Evolutionary conservation across 92 coral and sea anemone genomes (phyloP).

Genomic region (Zoanthus sansibaricus): DNA sequence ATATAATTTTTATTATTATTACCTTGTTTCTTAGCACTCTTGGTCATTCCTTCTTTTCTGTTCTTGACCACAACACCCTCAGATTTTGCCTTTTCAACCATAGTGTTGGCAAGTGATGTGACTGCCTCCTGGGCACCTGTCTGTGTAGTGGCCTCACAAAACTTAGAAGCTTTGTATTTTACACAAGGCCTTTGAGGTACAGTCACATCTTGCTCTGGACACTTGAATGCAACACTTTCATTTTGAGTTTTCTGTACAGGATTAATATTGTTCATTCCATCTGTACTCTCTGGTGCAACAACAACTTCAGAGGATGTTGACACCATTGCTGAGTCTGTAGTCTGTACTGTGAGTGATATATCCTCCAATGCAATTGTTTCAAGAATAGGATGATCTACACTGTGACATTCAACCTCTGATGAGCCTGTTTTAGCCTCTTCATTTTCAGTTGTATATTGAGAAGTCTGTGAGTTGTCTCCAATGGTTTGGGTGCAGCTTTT

Average conservation of each 20-base stretch:
- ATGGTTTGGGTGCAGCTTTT: not conserved
- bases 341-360: constrained; percentile 65
- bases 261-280: not conserved
- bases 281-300: not conserved
- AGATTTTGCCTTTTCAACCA: constrained; percentile 47
- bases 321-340: constrained; percentile 25
- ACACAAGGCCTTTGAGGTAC: constrained; percentile 13
- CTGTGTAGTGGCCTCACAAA: constrained; percentile 83
- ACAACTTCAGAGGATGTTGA: not conserved
- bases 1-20: not conserved
- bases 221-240: not conserved
- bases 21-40: constrained; percentile 71
- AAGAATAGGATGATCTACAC: not conserved
- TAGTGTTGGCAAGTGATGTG: constrained; percentile 57
- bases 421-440: not conserved
- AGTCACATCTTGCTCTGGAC: constrained; percentile 28
- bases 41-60: constrained; percentile 52
- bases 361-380: constrained; percentile 54
- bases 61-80: constrained; percentile 12
- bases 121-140: constrained; percentile 75
- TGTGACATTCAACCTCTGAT: not conserved
- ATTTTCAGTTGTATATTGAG: not conserved
- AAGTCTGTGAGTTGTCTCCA: constrained; percentile 40
- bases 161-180: constrained; percentile 35
- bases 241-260: not conserved